Base-by-base conservation (phyloP, 2,888 invertebrate genomes). In the Gari tellinella region DNA sequence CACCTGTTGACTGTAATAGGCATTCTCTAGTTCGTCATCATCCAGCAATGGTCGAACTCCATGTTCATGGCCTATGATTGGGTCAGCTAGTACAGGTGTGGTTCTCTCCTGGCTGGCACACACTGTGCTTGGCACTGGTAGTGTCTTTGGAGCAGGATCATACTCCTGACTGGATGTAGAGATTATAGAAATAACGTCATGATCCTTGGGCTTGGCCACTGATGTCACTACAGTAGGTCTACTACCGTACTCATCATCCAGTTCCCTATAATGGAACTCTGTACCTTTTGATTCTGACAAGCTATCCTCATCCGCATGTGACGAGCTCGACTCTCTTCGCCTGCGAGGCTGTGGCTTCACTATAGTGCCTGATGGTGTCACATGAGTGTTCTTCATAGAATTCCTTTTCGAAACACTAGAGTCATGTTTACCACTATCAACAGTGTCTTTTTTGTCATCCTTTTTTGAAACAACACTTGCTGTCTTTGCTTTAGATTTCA, bases 31-130 rank as follows among this genome's bases (percentile, higher is more conserved):
- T 85, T 96, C 96, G 89, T 96, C 96, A 86, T 96, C 96, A 63
- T 96, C 93, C 4, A 96, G 90, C 43, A 96, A 91, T 0, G 96
- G 96, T 80, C 94, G 94, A 74, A 95, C 95, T 0, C 96, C 96
- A 84, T 95, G 95, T 82, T 95, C 95, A 89, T 95, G 95, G 0
- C 95, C 94, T 7, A 95, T 94, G 73, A 95, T 94, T 21, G 90
- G 82, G 63, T 91, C 91, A 21, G 83, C 73, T 21, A 49, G 60
- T 14, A 72, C 67, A 15, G 72, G 56, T 12, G 64, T 61, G 3
- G 72, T 53, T 4, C 62, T 72, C 8, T 66, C 66, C 2, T 70
- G 62, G 7, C 52, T 45, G 14, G 53, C 66, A 8, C 57, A 60
- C 10, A 43, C 52, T 38, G 61, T 43, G 14, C 52, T 57, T 19